Conservation (phyloP, 2,113 vertebrate species). For the Oryzias curvinotus region DNA sequence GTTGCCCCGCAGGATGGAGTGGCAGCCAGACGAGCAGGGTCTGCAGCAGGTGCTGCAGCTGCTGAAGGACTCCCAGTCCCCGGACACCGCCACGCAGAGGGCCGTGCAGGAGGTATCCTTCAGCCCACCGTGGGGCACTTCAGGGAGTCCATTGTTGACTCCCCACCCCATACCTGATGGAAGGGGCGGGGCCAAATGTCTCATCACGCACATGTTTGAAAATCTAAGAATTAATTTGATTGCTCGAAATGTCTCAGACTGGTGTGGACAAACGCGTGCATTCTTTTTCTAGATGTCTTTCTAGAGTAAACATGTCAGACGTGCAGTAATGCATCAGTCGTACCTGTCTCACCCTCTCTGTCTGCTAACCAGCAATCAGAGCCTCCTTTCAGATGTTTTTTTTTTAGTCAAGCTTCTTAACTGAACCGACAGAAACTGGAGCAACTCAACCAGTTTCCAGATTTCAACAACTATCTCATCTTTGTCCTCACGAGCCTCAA, state of each 20-base stretch:
- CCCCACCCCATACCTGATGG: too few species aligned
- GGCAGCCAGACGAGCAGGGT: constrained; percentile 94
- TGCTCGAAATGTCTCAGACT: too few species aligned
- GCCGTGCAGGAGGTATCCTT: constrained; percentile 93
- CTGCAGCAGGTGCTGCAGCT: constrained; percentile 94
- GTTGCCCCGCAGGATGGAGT: constrained; percentile 83
- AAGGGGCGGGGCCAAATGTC: too few species aligned
- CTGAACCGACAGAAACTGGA: constrained; percentile 86
- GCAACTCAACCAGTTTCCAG: constrained; percentile 93
- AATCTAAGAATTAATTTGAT: too few species aligned
- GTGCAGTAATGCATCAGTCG: too few species aligned
- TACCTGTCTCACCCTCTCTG: too few species aligned
- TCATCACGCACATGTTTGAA: too few species aligned
- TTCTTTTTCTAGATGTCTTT: too few species aligned
- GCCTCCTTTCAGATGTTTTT: background rate
- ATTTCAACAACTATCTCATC: constrained; percentile 97
- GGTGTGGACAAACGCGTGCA: too few species aligned
- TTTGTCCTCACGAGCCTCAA: constrained; percentile 93
- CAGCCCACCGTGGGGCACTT: background rate
- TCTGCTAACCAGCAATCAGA: too few species aligned
- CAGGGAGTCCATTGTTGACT: too few species aligned
- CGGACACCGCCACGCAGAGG: constrained; percentile 91
- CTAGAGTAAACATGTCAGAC: too few species aligned
- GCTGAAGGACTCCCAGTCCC: constrained; percentile 93
- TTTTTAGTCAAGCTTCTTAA: constrained; percentile 68